These are phyloP conservation scores for Drosophila ezoana DNA, from an alignment of 2,888 invertebrate species.

Conservation along the genomic window DNA sequence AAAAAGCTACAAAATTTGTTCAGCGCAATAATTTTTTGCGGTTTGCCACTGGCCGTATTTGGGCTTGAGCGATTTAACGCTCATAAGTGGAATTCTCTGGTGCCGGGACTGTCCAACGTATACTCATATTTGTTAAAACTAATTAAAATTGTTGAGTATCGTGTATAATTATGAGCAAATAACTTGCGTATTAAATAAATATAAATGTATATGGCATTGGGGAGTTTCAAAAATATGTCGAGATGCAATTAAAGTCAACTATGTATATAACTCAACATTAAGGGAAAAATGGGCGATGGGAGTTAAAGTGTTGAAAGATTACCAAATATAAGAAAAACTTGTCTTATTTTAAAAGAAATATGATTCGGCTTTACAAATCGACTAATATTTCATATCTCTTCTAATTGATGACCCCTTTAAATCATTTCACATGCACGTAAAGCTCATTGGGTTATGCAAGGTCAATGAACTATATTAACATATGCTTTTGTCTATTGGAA, in stretches of 20 bases:
- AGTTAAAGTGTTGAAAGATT: too few species aligned
- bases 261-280: too few species aligned
- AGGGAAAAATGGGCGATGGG: not conserved
- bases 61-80: slow-evolving; percentile 46
- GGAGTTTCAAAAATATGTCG: not conserved
- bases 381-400: too few species aligned
- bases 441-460: too few species aligned
- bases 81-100: slow-evolving; percentile 37
- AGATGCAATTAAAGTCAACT: not conserved
- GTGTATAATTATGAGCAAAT: slow-evolving; percentile 43
- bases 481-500: too few species aligned
- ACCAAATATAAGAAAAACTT: too few species aligned
- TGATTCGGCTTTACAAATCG: too few species aligned
- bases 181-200: slow-evolving; percentile 43
- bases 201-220: slow-evolving; percentile 2
- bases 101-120: slow-evolving; percentile 18
- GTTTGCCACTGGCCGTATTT: slow-evolving; percentile 49
- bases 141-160: slow-evolving; percentile 60
- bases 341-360: too few species aligned
- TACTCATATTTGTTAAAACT: slow-evolving; percentile 45
- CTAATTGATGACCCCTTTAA: too few species aligned
- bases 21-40: slow-evolving; percentile 59
- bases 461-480: too few species aligned
- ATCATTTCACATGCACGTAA: too few species aligned
- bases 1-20: slow-evolving; percentile 73